Evolutionary conservation across 2,888 invertebrate genomes (phyloP), one percentile per base, ranked within the genome.

Genomic region (Eledona agricola): DNA sequence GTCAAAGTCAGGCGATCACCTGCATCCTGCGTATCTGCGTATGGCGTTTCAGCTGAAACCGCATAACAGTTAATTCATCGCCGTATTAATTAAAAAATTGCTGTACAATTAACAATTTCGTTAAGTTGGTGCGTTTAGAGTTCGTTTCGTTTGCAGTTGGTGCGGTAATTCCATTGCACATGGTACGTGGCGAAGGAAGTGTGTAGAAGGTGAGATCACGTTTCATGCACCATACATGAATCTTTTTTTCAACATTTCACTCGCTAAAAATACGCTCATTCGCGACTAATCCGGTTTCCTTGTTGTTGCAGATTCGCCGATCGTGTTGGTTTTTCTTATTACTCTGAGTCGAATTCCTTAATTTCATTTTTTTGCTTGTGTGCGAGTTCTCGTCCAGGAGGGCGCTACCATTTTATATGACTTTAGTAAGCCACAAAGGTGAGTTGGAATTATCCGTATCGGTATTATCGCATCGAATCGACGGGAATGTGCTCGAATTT

Each of bases 401-500:
- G 89, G 89, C 88, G 89, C 84, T 87, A 89, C 85, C 85, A 84
- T 90, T 89, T 93, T 93, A 93, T 93, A 93, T 93, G 93, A 92
- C 91, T 92, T 92, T 91, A 91, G 90, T 87, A 90, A 89, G 87
- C 87, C 87, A 84, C 84, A 88, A 84, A 89, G 91, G 92, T 92
- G 77, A 87, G 87, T 82, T 22, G 7, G 6, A 34, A 19, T 9
- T 19, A 4, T 10, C 10, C 22, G 15, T 15, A n/a, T 16, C 4
- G 13, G 12, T 10, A 12, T 22, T 28, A 29, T 28, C 42, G 19
- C 28, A 12, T 37, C 9, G 37, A 28, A 17, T 29, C 28, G 20
- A 7, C 15, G 4, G n/a, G n/a, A n/a, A n/a, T n/a, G n/a, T n/a
- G n/a, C n/a, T n/a, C n/a, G n/a, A n/a, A n/a, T n/a, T n/a, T n/a